Evolutionary conservation across 2,888 invertebrate species (phyloP), one percentile per base, ranked within the genome.

Genomic region (Tiliacea citrago): DNA sequence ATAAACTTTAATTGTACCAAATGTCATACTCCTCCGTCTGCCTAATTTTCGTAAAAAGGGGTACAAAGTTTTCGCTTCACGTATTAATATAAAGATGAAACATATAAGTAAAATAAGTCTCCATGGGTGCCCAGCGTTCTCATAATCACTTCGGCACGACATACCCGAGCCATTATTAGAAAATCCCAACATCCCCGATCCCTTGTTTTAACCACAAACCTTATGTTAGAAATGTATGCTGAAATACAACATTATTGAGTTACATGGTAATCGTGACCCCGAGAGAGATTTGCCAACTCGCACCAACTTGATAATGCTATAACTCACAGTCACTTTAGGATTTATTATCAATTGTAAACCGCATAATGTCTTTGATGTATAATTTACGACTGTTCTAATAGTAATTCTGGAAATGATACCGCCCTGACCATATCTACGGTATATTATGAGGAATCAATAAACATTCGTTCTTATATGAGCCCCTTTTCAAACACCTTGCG

Each of bases 271-370:
- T 73, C 72, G n/a, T 67, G 70, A 73, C 68, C 69, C 42, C 57
- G 42, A 18, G 49, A 63, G 49, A 81, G 74, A 84, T 77, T 72
- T 60, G 66, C 73, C 53, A 79, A 70, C 62, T 75, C 51, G 42
- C 71, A 68, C 71, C 61, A 80, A 74, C 68, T 65, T 81, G 55
- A 68, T 66, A 79, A 66, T 49, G 68, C 77, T 51, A 81, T 84
- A 82, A 82, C 67, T 86, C 74, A 81, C 76, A 81, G 77, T 77
- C 75, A 75, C 75, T 75, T 73, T 66, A 68, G 75, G 78, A 82
- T 76, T 80, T 84, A 83, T 84, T 82, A 82, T 77, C 80, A 82
- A 81, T 77, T 82, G 79, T 71, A 69, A 81, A 77, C 82, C 77
- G 68, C 79, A 86, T 77, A 75, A 79, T 77, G 74, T 72, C 79